Base-by-base conservation (phyloP, 2,888 invertebrate genomes). In the Noctua janthina region DNA sequence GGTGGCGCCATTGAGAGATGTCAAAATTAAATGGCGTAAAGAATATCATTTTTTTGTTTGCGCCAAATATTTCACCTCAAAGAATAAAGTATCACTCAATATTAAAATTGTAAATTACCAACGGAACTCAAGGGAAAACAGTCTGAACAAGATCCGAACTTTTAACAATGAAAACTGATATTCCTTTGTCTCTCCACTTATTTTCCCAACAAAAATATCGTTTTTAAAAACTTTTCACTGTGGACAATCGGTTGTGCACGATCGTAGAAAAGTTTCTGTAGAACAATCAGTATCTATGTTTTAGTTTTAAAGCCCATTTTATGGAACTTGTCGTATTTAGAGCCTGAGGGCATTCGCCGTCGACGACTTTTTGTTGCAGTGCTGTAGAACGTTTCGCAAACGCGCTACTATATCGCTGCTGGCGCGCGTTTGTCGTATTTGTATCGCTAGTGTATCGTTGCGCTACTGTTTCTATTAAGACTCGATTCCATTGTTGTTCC, bases 151-250 rank as follows among this genome's bases (percentile, higher is more conserved):
- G 51, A 59, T 35, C 1, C 23, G 11, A 85, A 85, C 23, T 87
- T 84, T 69, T 74, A 76, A 86, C 71, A 76, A 82, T 71, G 88
- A 68, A 86, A 80, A 56, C 70, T 74, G 83, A 83, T 88, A 86
- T 73, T 76, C 85, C 59, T 76, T 87, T 85, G 76, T 80, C 59
- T 83, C 39, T 51, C 62, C 20, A 23, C 67, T 46, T 66, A 76
- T 76, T 81, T 78, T 29, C 49, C 15, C 13, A 68, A 70, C 62
- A 13, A 77, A 75, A 85, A 76, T 84, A 64, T 85, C 73, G 75
- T 68, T 72, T 84, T 43, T 5, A 70, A 67, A 67, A 87, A 76
- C 74, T 84, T 80, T 75, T 73, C 67, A 81, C 71, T 23, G 76
- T 20, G n/a, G 15, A 79, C 66, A 76, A 69, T 83, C 68, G 78